Base-by-base conservation (phyloP, 2,888 invertebrate genomes). In the Rhingia rostrata region DNA sequence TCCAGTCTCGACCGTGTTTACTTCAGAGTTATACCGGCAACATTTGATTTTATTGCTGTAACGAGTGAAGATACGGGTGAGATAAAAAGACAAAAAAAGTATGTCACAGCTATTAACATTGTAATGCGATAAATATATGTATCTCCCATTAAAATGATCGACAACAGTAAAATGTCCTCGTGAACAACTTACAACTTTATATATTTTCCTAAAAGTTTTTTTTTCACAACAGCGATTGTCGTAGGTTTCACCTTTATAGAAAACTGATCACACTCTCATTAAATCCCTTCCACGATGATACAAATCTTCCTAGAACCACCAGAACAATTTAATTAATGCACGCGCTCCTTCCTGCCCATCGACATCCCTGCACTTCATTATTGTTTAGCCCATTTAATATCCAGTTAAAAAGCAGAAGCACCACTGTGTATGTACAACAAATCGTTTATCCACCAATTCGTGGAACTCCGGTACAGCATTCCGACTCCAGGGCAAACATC, bases 61-160 rank as follows among this genome's bases (percentile, higher is more conserved):
- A 66, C 33, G 63, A 32, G 33, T 37, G 41, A 32, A 39, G 30
- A 61, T 54, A 49, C 58, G 60, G 58, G 32, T 22, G 51, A n/a
- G 49, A 43, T 41, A 33, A 30, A 41, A 33, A 33, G 63, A 45
- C n/a, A n/a, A 53, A 33, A 63, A 22, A 51, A 56, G 56, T 66
- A 41, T 67, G 54, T 45, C 67, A 61, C 63, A 60, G 47, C 54
- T 54, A 77, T 77, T 81, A 67, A 77, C 78, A 63, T 73, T 82
- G 61, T 73, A 78, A 82, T 73, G 82, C 61, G 54, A 78, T 82
- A 82, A 78, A 82, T 82, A 78, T 72, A 73, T 72, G 72, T 72
- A 49, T 61, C 66, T 70, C 61, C 58, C 45, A 56, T 80, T 72
- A 70, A 82, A 81, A 70, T 81, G 69, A 70, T 77, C 53, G 70